A percentile compares a stretch with the other conserved stretches of the same genome.
Evolutionary conservation across 2,113 vertebrate species (phyloP).

Genomic region (Mobula birostris): DNA sequence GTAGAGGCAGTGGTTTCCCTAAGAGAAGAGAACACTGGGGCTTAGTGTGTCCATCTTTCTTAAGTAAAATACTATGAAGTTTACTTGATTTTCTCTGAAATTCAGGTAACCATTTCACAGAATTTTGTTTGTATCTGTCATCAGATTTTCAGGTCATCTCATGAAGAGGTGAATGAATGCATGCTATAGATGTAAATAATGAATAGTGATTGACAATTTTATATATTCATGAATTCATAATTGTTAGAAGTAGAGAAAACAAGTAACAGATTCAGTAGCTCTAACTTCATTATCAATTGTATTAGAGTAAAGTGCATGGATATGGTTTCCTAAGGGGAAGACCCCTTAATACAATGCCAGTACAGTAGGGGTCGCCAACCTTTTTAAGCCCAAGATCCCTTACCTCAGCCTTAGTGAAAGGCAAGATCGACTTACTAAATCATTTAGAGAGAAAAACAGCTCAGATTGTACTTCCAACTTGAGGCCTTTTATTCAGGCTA

Average conservation of each 20-base stretch:
- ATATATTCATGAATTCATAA: not conserved
- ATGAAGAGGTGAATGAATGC: not conserved
- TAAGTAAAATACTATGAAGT: not conserved
- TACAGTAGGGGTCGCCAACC: no score
- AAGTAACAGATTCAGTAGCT: not conserved
- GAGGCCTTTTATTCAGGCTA: no score
- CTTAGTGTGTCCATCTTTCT: not conserved
- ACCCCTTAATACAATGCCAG: not conserved
- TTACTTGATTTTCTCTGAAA: not conserved
- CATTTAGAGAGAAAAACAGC: no score
- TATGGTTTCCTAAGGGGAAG: no score
- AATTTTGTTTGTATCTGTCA: not conserved
- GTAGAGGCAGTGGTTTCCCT: not conserved
- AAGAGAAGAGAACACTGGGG: not conserved
- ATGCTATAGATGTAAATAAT: not conserved
- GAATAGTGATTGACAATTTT: not conserved
- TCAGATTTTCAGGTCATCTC: not conserved
- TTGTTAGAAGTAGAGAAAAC: not conserved
- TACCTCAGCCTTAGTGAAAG: no score
- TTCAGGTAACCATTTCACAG: not conserved
- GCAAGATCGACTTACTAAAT: no score
- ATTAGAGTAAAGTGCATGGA: no score
- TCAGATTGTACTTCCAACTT: no score
- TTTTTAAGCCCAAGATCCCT: no score
- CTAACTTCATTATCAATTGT: not conserved